Base-by-base conservation (phyloP, 2,797 vertebrate species). In the Mormyrus hasselquistii region DNA sequence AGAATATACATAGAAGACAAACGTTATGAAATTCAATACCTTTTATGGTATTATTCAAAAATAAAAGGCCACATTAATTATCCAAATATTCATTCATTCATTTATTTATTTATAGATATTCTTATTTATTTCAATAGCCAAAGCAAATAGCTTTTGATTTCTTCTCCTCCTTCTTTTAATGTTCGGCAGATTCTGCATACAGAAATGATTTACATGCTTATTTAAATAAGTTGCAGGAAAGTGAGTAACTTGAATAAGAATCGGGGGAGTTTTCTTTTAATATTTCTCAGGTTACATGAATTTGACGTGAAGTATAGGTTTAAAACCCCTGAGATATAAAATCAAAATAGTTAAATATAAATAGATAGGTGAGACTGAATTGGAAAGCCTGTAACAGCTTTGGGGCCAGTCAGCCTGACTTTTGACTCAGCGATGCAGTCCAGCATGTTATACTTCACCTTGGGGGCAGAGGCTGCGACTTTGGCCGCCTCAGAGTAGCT, bases 401-500 rank as follows among this genome's bases (percentile, higher is more conserved):
- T 76, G 50, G 83, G 44, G 83, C 25, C 50, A 53, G n/a, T 10
- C 50, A 53, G 49, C n/a, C 44, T 84, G 79, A 76, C 47, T 47
- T 41, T 12, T 76, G 12, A 76, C 14, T 25, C 69, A 76, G 69
- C 14, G 4, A 14, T 16, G 16, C 1, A 38, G 29, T 73, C n/a
- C 84, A 19, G 49, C 49, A 25, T 44, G 49, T 44, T 7, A 87
- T 25, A 7, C 87, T 65, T 34, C 22, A 98, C 98, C 97, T 98
- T 98, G 87, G 98, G 98, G 90, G 98, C 97, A 86, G 97, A 97
- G 3, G 96, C 97, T 89, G 98, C 97, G 52, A 98, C 96, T 93
- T 97, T 98, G 38, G 98, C 97, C 4, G 98, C 96, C 91, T 99
- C 98, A 3, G 97, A 95, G 29, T 97, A 98, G 93, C 92, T 98